These are phyloP conservation scores for Operophtera brumata DNA, from an alignment of 2,888 invertebrate genomes.

Conservation along the genomic window DNA sequence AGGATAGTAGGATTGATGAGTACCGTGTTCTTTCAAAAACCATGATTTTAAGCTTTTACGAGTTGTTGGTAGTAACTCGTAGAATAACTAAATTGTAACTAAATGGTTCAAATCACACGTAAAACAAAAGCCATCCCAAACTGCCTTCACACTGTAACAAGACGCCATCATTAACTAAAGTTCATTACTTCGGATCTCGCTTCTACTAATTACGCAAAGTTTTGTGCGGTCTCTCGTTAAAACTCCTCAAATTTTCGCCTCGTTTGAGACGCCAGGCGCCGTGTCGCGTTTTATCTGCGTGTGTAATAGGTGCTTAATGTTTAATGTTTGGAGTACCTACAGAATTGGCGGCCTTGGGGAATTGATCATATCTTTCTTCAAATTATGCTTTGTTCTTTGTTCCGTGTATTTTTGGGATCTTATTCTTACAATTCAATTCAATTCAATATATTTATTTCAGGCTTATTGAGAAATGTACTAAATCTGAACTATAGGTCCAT, in stretches of 20 bases:
- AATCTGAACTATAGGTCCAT: no score
- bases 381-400: neutral
- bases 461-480: no score
- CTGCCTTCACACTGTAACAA: constrained; percentile 19
- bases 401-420: no score
- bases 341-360: neutral
- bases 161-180: constrained; percentile 18
- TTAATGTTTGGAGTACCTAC: constrained; percentile 20
- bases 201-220: constrained; percentile 60
- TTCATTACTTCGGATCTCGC: constrained; percentile 18
- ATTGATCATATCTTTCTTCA: neutral
- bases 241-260: constrained; percentile 47
- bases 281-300: constrained; percentile 20
- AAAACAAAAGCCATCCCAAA: constrained; percentile 13
- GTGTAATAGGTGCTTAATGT: constrained; percentile 16
- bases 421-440: no score
- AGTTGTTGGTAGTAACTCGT: no score
- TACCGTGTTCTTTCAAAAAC: no score
- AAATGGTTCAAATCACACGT: constrained; percentile 11
- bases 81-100: no score
- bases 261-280: constrained; percentile 15
- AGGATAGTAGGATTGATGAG: no score
- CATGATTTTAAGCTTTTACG: no score
- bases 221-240: constrained; percentile 56
- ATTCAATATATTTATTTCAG: no score